Conservation (phyloP, 2,888 invertebrate species). For the Bombylius major region DNA sequence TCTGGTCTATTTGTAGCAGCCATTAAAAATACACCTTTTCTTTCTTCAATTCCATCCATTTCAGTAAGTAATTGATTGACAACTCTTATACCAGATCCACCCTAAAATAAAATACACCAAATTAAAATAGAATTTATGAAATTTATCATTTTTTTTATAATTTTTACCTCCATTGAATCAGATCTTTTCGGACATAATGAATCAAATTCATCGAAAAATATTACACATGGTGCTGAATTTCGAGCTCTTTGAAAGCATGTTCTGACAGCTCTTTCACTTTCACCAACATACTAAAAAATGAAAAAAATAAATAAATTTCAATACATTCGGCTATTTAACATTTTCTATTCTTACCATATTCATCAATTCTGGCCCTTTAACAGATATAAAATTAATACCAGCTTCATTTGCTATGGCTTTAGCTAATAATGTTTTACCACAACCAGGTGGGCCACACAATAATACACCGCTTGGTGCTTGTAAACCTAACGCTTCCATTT, state of each 20-base stretch:
- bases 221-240: constrained; percentile 93
- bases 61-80: constrained; percentile 96
- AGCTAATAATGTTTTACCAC: constrained; percentile 90
- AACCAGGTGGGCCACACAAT: constrained; percentile 94
- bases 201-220: constrained; percentile 98
- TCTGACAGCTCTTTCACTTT: constrained; percentile 94
- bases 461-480: constrained; percentile 78
- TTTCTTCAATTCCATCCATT: constrained; percentile 92
- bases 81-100: constrained; percentile 67
- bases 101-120: constrained; percentile 30
- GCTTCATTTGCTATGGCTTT: constrained; percentile 99
- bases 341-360: constrained; percentile 64
- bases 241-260: constrained; percentile 88
- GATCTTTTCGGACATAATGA: constrained; percentile 85
- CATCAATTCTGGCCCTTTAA: constrained; percentile 94
- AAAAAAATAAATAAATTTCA: background rate
- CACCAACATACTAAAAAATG: constrained; percentile 76
- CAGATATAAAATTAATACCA: constrained; percentile 96
- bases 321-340: background rate
- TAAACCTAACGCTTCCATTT: constrained; percentile 65
- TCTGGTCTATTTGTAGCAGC: constrained; percentile 96
- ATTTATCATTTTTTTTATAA: no score
- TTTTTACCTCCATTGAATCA: constrained; percentile 43
- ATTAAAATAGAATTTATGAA: no score
- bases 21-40: constrained; percentile 86